Base-by-base conservation (phyloP, 64 coral and sea anemone species). In the Stylophora pistillata region DNA sequence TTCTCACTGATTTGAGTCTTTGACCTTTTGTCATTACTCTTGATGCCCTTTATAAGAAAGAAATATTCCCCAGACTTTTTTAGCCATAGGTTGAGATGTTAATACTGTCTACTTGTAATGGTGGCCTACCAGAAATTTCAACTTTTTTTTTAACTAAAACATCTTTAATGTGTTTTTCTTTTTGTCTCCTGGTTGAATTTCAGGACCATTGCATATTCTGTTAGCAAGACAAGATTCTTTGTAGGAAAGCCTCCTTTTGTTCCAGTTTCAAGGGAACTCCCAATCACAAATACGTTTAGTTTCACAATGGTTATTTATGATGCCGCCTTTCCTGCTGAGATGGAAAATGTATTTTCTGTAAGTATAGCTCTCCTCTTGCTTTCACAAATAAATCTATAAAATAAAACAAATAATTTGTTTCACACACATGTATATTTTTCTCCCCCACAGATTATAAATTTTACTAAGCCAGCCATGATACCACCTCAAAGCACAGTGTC, bases 161-260 rank as follows among this genome's bases (percentile, higher is more conserved):
- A 10, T 15, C 33, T 0, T 81, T 18, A 23, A 61, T 60, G 33
- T 0, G 27, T 33, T 76, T 74, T 10, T 56, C 14, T 5, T 64
- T 47, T 73, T 47, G 78, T 72, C 18, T 87, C 86, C 28, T 15
- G 13, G 41, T 70, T 53, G 32, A 25, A 17, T 25, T 91, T 56
- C 75, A 98, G 96, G 71, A 98, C 96, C 53, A 95, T 98, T 74
- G 96, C 96, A 80, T 98, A 98, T 84, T 98, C 96, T 79, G 96
- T 98, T 33, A 98, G 96, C 74, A 98, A 98, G 85, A 98, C 96
- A 90, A 86, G 96, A 87, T 98, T 98, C 88, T 98, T 92, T 81
- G 93, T 98, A 12, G 93, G 93, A 72, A 86, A 92, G 77, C 83
- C 96, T 58, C 93, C 96, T 31, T 98, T 92, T 93, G 62, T 92